phyloP scores from a whole-genome alignment of 1,140 invertebrate species.

The Centruroides sculpturatus region DNA sequence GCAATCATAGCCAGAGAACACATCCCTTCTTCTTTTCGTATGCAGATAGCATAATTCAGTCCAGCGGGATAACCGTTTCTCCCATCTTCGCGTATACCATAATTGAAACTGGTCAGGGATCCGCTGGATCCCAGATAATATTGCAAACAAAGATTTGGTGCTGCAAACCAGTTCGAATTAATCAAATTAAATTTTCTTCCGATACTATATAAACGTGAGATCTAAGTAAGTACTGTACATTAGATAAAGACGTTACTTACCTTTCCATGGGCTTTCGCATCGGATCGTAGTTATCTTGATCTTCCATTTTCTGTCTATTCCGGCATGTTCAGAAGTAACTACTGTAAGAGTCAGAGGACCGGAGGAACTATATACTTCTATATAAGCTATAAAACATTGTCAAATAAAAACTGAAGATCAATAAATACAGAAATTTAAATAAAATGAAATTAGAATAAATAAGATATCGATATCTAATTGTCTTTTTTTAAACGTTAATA shows the following conservation, averaged over 20 bases:
- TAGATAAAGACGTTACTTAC: slow-evolving; percentile 25
- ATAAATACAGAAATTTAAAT: too few species aligned
- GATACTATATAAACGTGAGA: background rate
- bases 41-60: slow-evolving; percentile 34
- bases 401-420: too few species aligned
- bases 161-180: slow-evolving; percentile 20
- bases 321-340: slow-evolving; percentile 33
- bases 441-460: too few species aligned
- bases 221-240: background rate
- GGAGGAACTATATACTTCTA: slow-evolving; percentile 32
- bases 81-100: slow-evolving; percentile 2
- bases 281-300: slow-evolving; percentile 16
- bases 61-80: slow-evolving; percentile 29
- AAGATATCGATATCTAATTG: too few species aligned
- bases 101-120: slow-evolving; percentile 53
- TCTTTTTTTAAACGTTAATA: too few species aligned
- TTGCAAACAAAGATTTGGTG: slow-evolving; percentile 61
- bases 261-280: slow-evolving; percentile 31
- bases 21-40: slow-evolving; percentile 19
- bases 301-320: slow-evolving; percentile 10
- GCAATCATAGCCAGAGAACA: slow-evolving; percentile 3
- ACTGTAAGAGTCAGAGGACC: slow-evolving; percentile 15
- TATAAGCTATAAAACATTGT: slow-evolving; percentile 35
- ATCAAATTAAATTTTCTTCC: background rate
- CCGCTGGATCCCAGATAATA: slow-evolving; percentile 49